These are phyloP conservation scores for Epinephelus fuscoguttatus DNA, from an alignment of 2,113 vertebrate species.

Conservation along the genomic window DNA sequence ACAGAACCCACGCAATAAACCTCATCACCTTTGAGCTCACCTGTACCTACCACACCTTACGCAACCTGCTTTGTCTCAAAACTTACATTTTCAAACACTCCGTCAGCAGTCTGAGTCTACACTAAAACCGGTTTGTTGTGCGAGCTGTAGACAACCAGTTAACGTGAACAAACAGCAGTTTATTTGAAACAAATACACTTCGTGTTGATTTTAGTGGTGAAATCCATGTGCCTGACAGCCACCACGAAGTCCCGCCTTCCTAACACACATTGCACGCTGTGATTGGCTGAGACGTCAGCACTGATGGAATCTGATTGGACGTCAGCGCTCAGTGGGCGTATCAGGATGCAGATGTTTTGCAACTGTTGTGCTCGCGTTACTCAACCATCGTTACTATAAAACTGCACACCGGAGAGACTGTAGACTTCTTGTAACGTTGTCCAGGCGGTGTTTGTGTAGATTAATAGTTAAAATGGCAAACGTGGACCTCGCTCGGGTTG, in stretches of 20 bases:
- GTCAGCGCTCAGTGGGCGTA: conserved; percentile 32
- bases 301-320: conserved; percentile 49
- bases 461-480: conserved; percentile 69
- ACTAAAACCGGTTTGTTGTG: background rate
- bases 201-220: background rate
- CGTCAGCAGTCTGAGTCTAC: background rate
- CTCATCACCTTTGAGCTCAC: conserved; percentile 53
- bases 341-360: conserved; percentile 61
- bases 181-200: rapidly evolving
- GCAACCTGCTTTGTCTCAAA: conserved; percentile 32
- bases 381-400: background rate
- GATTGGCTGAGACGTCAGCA: conserved; percentile 52
- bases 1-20: conserved; percentile 42
- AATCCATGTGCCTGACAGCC: background rate
- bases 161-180: background rate
- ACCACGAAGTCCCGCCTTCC: conserved; percentile 11
- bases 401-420: rapidly evolving
- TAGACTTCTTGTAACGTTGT: rapidly evolving
- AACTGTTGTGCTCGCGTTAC: conserved; percentile 33
- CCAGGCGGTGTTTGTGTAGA: background rate
- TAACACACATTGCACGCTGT: rapidly evolving
- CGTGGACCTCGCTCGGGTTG: conserved; percentile 80
- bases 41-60: conserved; percentile 22
- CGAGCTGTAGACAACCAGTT: background rate
- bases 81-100: background rate